phyloP scores from a whole-genome alignment of 2,113 vertebrate genomes.

The Campylorhamphus procurvoides region DNA sequence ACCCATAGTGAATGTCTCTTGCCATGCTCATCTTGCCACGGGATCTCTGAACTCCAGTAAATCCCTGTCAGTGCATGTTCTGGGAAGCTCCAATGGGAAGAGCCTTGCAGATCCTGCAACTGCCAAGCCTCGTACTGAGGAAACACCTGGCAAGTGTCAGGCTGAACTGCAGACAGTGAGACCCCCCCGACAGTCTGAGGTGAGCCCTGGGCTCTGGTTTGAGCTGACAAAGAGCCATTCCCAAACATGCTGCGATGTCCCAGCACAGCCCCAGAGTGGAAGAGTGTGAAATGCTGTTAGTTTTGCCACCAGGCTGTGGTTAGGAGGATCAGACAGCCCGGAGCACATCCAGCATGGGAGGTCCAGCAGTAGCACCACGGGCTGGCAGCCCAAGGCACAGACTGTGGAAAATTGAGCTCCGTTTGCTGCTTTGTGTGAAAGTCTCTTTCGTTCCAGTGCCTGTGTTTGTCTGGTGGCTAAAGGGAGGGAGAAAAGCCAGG shows the following conservation, averaged over 20 bases:
- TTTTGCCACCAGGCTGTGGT: not conserved
- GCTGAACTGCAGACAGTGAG: not conserved
- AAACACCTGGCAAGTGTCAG: not conserved
- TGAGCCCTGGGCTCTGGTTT: not conserved
- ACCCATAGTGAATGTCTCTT: not conserved
- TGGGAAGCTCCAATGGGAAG: not conserved
- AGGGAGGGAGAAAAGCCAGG: not conserved
- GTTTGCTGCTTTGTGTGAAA: slow-evolving; percentile 17
- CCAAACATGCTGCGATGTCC: not conserved
- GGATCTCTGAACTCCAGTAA: not conserved
- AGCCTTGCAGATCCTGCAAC: not conserved
- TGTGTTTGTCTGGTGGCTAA: not conserved
- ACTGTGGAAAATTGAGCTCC: not conserved
- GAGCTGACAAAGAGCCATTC: not conserved
- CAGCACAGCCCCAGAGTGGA: not conserved
- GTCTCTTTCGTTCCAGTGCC: not conserved
- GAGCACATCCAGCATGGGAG: not conserved
- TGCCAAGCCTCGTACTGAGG: not conserved
- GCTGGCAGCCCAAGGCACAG: not conserved
- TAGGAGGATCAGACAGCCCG: not conserved
- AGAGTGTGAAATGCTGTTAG: not conserved
- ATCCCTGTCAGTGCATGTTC: not conserved
- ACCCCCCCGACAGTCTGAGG: not conserved
- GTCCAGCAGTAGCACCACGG: not conserved
- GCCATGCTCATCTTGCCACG: not conserved